These are phyloP conservation scores for Platycercus adscitus DNA, from an alignment of 2,113 vertebrate species.

Conservation along the genomic window DNA sequence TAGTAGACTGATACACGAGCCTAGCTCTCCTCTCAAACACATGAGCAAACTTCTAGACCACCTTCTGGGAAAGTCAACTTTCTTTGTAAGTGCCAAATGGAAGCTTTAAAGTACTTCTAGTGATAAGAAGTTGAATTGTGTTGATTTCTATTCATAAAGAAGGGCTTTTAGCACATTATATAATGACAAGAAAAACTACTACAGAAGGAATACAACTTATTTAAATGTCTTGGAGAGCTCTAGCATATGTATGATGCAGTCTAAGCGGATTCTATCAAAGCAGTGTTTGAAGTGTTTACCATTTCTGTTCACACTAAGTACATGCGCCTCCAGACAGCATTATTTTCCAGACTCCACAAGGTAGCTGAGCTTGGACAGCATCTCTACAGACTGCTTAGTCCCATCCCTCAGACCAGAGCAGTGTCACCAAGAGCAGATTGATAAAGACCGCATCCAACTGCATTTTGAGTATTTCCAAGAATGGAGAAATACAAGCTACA, in stretches of 20 bases:
- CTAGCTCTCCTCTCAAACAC: background rate
- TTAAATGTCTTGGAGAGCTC: background rate
- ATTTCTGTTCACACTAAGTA: background rate
- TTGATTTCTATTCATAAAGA: background rate
- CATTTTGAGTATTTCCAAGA: background rate
- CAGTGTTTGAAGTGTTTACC: background rate
- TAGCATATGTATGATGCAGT: background rate
- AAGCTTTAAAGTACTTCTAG: background rate
- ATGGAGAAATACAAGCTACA: background rate
- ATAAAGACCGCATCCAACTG: background rate
- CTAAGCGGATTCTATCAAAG: background rate
- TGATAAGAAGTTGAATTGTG: background rate
- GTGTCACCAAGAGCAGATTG: background rate
- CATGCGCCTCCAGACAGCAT: background rate
- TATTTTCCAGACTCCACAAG: background rate
- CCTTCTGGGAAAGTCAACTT: background rate
- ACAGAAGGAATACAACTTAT: constrained; percentile 27
- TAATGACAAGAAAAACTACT: constrained; percentile 2
- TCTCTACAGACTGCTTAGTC: background rate
- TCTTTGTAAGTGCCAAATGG: background rate
- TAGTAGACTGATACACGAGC: background rate
- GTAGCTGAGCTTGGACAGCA: background rate
- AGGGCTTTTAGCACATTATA: background rate
- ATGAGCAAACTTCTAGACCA: background rate
- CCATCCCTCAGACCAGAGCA: background rate